phyloP scores from a whole-genome alignment of 2,888 invertebrate genomes.

The Aspidapion aeneum region DNA sequence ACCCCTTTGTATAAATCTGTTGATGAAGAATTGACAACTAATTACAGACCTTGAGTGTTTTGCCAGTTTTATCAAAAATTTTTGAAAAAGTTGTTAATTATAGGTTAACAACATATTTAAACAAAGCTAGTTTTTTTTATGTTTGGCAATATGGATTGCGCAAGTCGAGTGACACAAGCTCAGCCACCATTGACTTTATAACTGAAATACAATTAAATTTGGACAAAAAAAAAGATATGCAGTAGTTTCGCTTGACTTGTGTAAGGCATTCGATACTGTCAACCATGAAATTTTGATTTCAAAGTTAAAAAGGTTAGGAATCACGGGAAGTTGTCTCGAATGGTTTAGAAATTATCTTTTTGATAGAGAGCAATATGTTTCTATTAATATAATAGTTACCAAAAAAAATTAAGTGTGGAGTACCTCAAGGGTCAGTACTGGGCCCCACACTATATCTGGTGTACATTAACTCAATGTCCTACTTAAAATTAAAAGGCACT shows the following conservation, averaged over 20 bases:
- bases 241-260: not conserved
- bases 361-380: not conserved
- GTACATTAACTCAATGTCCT: not conserved
- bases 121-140: not conserved
- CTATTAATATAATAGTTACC: not conserved
- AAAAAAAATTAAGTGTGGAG: not conserved
- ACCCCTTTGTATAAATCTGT: not conserved
- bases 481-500: not conserved
- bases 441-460: not conserved
- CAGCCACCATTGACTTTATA: not conserved
- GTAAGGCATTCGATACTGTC: not conserved
- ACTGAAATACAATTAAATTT: not conserved
- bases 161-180: not conserved
- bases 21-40: too few species aligned
- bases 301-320: not conserved
- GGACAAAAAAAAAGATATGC: not conserved
- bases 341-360: not conserved
- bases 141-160: not conserved
- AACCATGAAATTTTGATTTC: not conserved
- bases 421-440: not conserved
- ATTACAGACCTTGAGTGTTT: too few species aligned
- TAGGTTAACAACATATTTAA: not conserved
- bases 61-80: not conserved
- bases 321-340: not conserved
- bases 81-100: not conserved